Base-by-base conservation (phyloP, 2,888 invertebrate genomes). In the Drosophila tanythrix region DNA sequence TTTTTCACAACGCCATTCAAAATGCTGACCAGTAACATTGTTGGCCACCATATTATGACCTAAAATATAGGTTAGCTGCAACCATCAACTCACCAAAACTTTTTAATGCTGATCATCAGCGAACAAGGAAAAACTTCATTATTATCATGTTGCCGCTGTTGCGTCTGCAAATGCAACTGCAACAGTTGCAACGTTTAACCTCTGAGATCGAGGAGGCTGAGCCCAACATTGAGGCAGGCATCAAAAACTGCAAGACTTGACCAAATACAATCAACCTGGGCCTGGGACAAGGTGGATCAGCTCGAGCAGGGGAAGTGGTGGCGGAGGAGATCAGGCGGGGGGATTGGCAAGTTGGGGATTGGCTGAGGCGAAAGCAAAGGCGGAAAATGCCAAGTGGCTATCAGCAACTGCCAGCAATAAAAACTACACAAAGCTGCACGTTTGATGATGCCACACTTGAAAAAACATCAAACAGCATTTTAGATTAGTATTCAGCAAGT, bases 1-100 rank as follows among this genome's bases (percentile, higher is more conserved):
- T 89, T 90, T 88, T 90, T 90, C 90, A 79, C 88, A 88, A 90
- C 88, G 88, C 90, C 87, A 86, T 88, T 88, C 80, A 76, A 87
- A 46, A 79, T 69, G 88, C 74, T 78, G 66, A 48, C 51, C 78
- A 69, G 50, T 74, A 58, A 71, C 72, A 74, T 57, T 70, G 50
- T 68, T 75, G 58, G 40, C 74, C 72, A 68, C 65, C 70, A 64
- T 70, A 70, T 81, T 84, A 74, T 82, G 79, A 78, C 79, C 79
- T 66, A 88, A 91, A 89, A 90, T 83, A 90, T 90, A 88, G 90
- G 90, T 90, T 89, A 91, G 74, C 85, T 74, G 85, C 83, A 56
- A 3, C 68, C 55, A 82, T 70, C 50, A 46, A 46, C 46, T 46
- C 25, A 46, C 46, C 46, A 46, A 46, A 46, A 25, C 15, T 46